Conservation (phyloP, 2,797 vertebrate genomes). For the Peromyscus eremicus region DNA sequence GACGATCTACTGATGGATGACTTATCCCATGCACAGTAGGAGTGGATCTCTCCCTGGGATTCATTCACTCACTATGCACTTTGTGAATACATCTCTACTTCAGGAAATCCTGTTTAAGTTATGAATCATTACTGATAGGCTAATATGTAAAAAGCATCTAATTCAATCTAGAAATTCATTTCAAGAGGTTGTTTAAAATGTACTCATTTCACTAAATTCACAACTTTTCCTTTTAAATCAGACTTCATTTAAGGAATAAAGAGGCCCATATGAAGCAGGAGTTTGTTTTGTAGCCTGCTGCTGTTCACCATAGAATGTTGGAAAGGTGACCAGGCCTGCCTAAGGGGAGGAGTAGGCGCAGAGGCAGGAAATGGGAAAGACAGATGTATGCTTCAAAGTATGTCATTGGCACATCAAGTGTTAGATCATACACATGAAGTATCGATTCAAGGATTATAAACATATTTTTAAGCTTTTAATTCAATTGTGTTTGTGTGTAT, state of each 20-base stretch:
- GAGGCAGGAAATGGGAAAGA: background rate
- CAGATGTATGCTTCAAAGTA: background rate
- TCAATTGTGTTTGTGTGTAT: background rate
- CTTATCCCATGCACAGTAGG: background rate
- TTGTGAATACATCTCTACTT: background rate
- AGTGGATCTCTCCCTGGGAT: background rate
- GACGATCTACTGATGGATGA: background rate
- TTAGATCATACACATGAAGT: background rate
- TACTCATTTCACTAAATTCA: background rate
- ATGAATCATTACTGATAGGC: background rate
- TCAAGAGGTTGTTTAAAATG: background rate
- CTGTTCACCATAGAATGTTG: background rate
- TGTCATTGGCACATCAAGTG: background rate
- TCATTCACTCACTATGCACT: background rate
- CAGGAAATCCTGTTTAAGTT: background rate
- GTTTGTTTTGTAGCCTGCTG: fast-evolving
- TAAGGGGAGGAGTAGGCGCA: background rate
- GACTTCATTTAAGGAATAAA: background rate
- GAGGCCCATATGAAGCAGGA: background rate
- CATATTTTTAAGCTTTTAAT: background rate
- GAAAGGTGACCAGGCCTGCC: background rate
- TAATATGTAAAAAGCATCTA: background rate
- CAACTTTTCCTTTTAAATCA: conserved; percentile 32
- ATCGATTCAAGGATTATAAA: conserved; percentile 14
- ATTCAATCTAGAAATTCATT: background rate